Evolutionary conservation across 2,888 invertebrate genomes (phyloP).

Genomic region (Pammene fasciana): DNA sequence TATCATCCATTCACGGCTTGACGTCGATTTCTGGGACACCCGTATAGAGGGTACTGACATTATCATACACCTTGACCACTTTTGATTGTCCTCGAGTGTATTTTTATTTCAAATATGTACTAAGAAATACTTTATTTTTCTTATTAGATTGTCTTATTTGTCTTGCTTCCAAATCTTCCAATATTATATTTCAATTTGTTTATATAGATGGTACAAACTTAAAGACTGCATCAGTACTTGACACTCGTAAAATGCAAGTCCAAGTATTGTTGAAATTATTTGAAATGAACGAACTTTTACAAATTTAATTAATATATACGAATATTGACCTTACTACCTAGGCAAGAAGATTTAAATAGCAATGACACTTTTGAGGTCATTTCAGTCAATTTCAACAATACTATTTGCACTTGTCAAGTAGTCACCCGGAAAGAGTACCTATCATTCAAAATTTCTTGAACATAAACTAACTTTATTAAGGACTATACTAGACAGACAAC

Average conservation of each 20-base stretch:
- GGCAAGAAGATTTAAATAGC: background rate
- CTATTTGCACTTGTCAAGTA: background rate
- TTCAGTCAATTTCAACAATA: background rate
- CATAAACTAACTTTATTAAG: conserved; percentile 29
- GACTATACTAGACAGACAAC: conserved; percentile 32
- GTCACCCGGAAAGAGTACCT: conserved; percentile 5
- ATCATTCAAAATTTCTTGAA: conserved; percentile 20
- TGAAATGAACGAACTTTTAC: background rate
- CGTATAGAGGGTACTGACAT: too few relatives aligned
- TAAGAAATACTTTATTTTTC: background rate
- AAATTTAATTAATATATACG: background rate
- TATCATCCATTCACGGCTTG: too few relatives aligned
- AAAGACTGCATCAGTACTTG: background rate
- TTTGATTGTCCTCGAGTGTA: too few relatives aligned
- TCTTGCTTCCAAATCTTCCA: background rate
- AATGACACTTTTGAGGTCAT: background rate
- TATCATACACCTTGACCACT: too few relatives aligned
- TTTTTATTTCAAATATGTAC: too few relatives aligned
- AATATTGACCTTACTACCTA: conserved; percentile 2
- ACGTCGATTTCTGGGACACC: too few relatives aligned
- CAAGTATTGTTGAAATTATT: background rate
- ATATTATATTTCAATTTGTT: background rate
- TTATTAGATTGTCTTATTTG: background rate
- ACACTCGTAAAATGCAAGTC: conserved; percentile 2
- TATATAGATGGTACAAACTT: background rate